Evolutionary conservation across 1,140 invertebrate species (phyloP).

Genomic region (Drosophila subpulchrella): DNA sequence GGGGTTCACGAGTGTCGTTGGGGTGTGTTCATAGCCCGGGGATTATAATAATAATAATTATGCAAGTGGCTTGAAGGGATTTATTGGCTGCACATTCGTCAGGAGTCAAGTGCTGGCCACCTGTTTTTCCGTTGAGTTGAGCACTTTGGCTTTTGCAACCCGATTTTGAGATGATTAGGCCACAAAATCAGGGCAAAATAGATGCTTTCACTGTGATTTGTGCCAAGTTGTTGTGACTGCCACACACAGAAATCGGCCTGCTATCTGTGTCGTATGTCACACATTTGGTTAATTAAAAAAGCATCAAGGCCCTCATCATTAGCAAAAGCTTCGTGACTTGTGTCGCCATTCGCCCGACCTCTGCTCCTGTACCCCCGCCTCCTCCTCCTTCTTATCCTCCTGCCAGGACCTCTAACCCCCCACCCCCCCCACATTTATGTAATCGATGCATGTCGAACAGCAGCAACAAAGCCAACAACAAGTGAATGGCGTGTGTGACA

Average conservation of each 20-base stretch:
- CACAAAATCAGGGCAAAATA: slow-evolving; percentile 1
- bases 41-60: slow-evolving; percentile 80
- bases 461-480: slow-evolving; percentile 61
- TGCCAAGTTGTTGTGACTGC: slow-evolving; percentile 35
- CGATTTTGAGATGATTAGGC: slow-evolving; percentile 7
- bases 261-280: slow-evolving; percentile 45
- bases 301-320: slow-evolving; percentile 79
- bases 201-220: slow-evolving; percentile 32
- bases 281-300: slow-evolving; percentile 81
- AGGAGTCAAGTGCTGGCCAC: slow-evolving; percentile 55
- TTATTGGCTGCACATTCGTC: slow-evolving; percentile 77
- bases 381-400: neutral
- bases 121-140: neutral
- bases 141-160: slow-evolving; percentile 3
- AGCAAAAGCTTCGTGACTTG: slow-evolving; percentile 78
- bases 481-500: slow-evolving; percentile 58
- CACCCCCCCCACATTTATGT: slow-evolving; percentile 58
- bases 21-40: slow-evolving; percentile 11
- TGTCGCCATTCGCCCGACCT: slow-evolving; percentile 47
- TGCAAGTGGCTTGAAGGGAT: slow-evolving; percentile 75
- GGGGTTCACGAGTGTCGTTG: slow-evolving; percentile 46
- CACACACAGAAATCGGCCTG: slow-evolving; percentile 20
- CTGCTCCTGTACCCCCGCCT: slow-evolving; percentile 5
- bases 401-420: neutral
- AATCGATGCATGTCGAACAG: slow-evolving; percentile 82